Evolutionary conservation across 53 echinoderm and acorn worm genomes (phyloP).

Genomic region (Holothuria leucospilota): DNA sequence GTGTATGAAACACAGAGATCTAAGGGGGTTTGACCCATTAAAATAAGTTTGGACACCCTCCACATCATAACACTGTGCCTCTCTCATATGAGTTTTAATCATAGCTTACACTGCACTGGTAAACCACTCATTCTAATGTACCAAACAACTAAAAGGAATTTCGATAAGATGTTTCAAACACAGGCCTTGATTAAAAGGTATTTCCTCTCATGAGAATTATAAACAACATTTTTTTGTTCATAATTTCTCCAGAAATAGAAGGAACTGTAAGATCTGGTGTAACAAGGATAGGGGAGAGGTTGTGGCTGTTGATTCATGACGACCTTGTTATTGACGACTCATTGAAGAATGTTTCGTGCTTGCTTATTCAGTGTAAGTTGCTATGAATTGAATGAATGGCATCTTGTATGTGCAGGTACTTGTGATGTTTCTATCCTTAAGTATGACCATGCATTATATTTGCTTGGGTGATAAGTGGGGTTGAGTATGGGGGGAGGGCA

Average conservation of each 20-base stretch:
- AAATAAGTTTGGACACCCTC: too few species aligned
- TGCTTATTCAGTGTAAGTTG: constrained; percentile 20
- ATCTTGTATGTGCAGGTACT: not conserved
- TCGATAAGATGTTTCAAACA: not conserved
- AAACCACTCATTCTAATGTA: not conserved
- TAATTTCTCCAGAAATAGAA: not conserved
- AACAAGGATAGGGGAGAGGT: not conserved
- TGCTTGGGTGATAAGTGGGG: too few species aligned
- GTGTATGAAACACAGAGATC: too few species aligned
- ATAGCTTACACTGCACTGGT: too few species aligned
- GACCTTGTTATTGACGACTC: not conserved
- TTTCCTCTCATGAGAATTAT: not conserved
- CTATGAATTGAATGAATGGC: not conserved
- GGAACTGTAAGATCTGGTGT: not conserved
- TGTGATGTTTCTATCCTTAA: not conserved
- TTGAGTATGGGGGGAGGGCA: too few species aligned
- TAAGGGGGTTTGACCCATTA: too few species aligned
- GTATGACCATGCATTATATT: not conserved
- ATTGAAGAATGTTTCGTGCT: constrained; percentile 4
- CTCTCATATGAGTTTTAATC: too few species aligned
- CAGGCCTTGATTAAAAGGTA: not conserved
- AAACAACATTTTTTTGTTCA: too few species aligned
- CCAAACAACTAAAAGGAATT: not conserved
- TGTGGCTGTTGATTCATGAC: too few species aligned
- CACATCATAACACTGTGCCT: too few species aligned